These are phyloP conservation scores for Drosophila setifemur DNA, from an alignment of 1,140 invertebrate species.

Conservation along the genomic window DNA sequence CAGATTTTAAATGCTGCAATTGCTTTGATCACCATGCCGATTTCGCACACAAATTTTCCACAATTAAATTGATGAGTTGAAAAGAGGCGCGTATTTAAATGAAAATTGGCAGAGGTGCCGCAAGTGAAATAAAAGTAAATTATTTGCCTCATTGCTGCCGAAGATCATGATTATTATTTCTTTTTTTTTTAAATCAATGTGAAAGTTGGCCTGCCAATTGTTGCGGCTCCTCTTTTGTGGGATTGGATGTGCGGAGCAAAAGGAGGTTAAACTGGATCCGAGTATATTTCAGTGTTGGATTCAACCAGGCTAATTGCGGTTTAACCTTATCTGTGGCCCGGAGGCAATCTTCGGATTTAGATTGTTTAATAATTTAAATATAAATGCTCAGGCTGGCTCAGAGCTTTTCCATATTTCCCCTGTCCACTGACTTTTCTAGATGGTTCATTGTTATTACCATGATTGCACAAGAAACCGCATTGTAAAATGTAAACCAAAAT, in stretches of 20 bases:
- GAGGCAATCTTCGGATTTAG: background rate
- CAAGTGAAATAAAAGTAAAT: conserved; percentile 22
- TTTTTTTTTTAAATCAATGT: conserved; percentile 37
- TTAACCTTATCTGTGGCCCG: conserved; percentile 18
- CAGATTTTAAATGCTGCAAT: conserved; percentile 35
- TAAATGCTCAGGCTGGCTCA: too few relatives aligned
- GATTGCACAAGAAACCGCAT: conserved; percentile 32
- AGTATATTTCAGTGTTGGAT: conserved; percentile 1
- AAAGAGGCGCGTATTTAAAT: conserved; percentile 33
- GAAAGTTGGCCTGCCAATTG: conserved; percentile 53
- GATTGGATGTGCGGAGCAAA: background rate
- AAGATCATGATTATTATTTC: conserved; percentile 19
- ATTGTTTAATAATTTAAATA: background rate
- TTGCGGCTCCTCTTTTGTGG: conserved; percentile 24
- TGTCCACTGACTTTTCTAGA: conserved; percentile 9
- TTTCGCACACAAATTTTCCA: conserved; percentile 28
- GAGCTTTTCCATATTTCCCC: background rate
- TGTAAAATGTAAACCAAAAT: conserved; percentile 27
- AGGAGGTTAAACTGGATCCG: conserved; percentile 38
- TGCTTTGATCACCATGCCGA: conserved; percentile 20
- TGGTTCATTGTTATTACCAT: background rate
- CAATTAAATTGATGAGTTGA: conserved; percentile 58
- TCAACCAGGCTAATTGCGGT: conserved; percentile 8
- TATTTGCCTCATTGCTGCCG: conserved; percentile 6
- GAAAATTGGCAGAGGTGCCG: conserved; percentile 37